A percentile compares a stretch with the other conserved stretches of the same genome.
These are phyloP conservation scores for Acipenser transmontanus DNA, from an alignment of 2,797 vertebrate species.

Conservation along the genomic window DNA sequence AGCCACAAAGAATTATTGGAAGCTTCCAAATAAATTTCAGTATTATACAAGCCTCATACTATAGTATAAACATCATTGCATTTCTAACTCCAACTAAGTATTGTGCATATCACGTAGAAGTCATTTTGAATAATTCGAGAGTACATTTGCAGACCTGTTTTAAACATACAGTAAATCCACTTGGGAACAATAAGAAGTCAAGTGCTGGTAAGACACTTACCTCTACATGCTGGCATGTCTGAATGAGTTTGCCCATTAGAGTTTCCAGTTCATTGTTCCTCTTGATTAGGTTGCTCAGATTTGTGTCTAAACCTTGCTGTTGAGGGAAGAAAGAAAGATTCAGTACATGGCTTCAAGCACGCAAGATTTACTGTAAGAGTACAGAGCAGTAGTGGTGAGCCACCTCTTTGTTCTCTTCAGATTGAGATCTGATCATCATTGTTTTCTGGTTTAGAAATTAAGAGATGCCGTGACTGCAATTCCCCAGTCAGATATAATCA, in stretches of 20 bases:
- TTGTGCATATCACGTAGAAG: too few species aligned
- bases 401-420: conserved; percentile 46
- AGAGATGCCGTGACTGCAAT: conserved; percentile 40
- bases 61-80: too few species aligned
- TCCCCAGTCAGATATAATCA: conserved; percentile 45
- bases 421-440: conserved; percentile 42
- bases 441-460: conserved; percentile 43
- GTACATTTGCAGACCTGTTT: too few species aligned
- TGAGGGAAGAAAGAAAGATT: conserved; percentile 28
- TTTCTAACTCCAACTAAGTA: too few species aligned
- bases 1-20: too few species aligned
- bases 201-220: conserved; percentile 55
- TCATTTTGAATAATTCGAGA: too few species aligned
- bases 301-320: conserved; percentile 93
- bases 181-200: neutral
- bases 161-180: too few species aligned
- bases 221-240: conserved; percentile 97
- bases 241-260: conserved; percentile 93
- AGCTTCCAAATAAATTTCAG: too few species aligned
- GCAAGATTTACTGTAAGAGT: conserved; percentile 36
- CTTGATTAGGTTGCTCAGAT: conserved; percentile 94
- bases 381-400: conserved; percentile 8
- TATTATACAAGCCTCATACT: too few species aligned
- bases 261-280: conserved; percentile 97
- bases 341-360: conserved; percentile 28